Evolutionary conservation across 2,797 vertebrate genomes (phyloP).

Genomic region (Graptemys geographica): DNA sequence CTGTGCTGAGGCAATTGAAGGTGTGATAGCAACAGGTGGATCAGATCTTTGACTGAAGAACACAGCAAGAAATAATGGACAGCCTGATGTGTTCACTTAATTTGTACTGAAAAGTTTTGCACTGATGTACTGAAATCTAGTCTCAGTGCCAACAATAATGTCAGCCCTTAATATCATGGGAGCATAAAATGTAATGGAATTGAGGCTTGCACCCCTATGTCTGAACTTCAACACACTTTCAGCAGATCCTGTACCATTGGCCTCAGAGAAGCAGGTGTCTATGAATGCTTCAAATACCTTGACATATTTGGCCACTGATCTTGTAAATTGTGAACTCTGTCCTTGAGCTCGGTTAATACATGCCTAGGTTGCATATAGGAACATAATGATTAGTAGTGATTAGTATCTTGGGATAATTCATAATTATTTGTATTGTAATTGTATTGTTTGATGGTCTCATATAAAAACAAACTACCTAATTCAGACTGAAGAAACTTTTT

Average conservation of each 20-base stretch:
- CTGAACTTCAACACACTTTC: neutral
- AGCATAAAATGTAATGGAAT: neutral
- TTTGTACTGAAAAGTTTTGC: neutral
- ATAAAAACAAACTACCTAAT: neutral
- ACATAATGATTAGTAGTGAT: neutral
- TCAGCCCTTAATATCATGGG: neutral
- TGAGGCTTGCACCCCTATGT: neutral
- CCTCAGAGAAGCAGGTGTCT: neutral
- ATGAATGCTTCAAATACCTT: neutral
- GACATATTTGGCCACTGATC: neutral
- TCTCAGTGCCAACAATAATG: neutral
- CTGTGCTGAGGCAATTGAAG: neutral
- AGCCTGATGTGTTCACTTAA: neutral
- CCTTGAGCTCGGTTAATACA: neutral
- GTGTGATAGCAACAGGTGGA: neutral
- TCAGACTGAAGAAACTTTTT: neutral
- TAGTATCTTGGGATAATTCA: neutral
- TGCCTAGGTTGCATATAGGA: neutral
- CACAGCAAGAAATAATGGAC: neutral
- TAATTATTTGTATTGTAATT: neutral
- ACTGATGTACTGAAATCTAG: neutral
- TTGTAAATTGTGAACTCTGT: neutral
- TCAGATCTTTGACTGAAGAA: neutral
- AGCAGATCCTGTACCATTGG: neutral
- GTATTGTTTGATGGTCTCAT: neutral